Conservation (phyloP, 2,888 invertebrate genomes). For the Theodoxus fluviatilis region DNA sequence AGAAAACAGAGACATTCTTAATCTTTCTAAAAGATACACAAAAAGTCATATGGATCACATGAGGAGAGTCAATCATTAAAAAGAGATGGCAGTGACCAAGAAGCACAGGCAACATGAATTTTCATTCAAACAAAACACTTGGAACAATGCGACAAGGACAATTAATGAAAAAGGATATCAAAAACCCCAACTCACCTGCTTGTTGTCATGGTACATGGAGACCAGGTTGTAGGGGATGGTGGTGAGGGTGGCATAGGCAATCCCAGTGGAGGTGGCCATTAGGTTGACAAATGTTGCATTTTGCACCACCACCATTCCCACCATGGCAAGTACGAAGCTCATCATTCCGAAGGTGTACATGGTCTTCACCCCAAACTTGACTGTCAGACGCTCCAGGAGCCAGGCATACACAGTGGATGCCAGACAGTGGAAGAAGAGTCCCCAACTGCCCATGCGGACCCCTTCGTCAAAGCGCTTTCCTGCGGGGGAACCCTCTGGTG, state of each 20-base stretch:
- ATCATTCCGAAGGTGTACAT: constrained; percentile 61
- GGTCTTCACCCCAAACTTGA: constrained; percentile 68
- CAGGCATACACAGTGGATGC: constrained; percentile 75
- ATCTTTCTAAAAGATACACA: too few relatives aligned
- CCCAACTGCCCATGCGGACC: constrained; percentile 94
- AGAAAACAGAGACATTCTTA: too few relatives aligned
- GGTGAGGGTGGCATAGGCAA: constrained; percentile 95
- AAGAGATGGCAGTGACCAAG: too few relatives aligned
- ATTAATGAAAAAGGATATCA: background rate
- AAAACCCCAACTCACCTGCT: constrained; percentile 74
- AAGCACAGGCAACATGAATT: too few relatives aligned
- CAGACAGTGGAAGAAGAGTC: constrained; percentile 92
- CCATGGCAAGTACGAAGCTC: constrained; percentile 78
- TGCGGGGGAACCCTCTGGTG: constrained; percentile 55
- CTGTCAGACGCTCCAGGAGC: constrained; percentile 84
- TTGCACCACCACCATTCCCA: constrained; percentile 83
- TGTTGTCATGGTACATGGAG: constrained; percentile 91
- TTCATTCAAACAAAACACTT: too few relatives aligned
- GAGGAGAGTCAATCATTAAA: too few relatives aligned
- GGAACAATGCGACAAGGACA: too few relatives aligned
- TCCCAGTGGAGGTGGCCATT: constrained; percentile 85
- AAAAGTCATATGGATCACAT: too few relatives aligned
- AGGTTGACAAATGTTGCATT: constrained; percentile 83
- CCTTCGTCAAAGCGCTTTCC: constrained; percentile 80
- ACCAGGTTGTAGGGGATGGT: constrained; percentile 95